These are phyloP conservation scores for Scaeva pyrastri DNA, from an alignment of 2,888 invertebrate genomes.

Conservation along the genomic window DNA sequence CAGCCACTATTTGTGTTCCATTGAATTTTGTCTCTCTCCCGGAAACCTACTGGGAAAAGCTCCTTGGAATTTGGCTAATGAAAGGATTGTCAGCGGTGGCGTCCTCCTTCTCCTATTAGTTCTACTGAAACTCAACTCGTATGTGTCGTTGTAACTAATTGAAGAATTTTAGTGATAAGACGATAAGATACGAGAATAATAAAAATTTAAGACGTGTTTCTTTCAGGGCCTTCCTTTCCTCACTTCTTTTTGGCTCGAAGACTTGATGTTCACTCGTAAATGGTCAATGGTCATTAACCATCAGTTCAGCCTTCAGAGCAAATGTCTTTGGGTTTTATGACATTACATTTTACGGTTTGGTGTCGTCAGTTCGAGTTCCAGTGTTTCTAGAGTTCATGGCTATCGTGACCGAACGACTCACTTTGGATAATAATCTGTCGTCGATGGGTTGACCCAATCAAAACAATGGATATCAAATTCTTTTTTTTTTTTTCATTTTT, in stretches of 20 bases:
- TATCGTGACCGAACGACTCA: constrained; percentile 43
- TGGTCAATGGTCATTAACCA: constrained; percentile 6
- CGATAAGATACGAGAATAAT: constrained; percentile 25
- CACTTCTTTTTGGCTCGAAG: not conserved
- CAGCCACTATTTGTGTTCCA: not conserved
- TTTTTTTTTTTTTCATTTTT: not conserved
- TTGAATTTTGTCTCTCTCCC: not conserved
- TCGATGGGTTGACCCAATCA: constrained; percentile 68
- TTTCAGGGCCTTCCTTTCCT: constrained; percentile 6
- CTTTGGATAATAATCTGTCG: constrained; percentile 59
- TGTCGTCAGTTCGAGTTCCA: constrained; percentile 42
- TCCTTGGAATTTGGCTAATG: constrained; percentile 46
- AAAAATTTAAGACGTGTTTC: constrained; percentile 62
- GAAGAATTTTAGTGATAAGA: constrained; percentile 34
- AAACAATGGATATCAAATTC: constrained; percentile 40
- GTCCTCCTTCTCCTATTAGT: constrained; percentile 14
- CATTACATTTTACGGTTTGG: constrained; percentile 50
- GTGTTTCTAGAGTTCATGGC: constrained; percentile 33
- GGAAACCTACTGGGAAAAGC: not conserved
- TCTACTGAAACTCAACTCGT: not conserved
- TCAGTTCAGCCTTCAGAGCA: not conserved
- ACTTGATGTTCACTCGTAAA: not conserved
- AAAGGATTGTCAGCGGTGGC: constrained; percentile 29
- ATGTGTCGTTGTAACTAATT: constrained; percentile 41
- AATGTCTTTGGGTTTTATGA: constrained; percentile 53